Evolutionary conservation across 2,113 vertebrate species (phyloP), one percentile per base, ranked within the genome.

Genomic region (Leptobrachium leishanense): DNA sequence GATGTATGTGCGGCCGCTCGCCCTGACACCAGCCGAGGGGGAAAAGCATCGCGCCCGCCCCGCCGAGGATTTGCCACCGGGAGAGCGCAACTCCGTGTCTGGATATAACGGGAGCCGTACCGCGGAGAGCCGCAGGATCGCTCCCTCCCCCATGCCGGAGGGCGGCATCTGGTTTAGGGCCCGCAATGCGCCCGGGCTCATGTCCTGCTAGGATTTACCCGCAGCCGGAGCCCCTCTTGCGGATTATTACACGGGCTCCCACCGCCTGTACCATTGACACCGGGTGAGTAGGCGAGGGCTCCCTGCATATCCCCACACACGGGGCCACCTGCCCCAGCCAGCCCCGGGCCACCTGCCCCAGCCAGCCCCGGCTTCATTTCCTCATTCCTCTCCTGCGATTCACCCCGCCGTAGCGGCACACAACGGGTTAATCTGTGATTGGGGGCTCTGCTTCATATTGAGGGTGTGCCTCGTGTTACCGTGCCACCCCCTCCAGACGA

Each of bases 1-100:
- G 69, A 80, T 80, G 77, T 67, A 15, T 59, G 12, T 2, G 43
- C 20, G 63, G 43, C 39, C 43, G 77, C 69, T n/a, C 50, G 43
- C 57, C 40, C 20, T 65, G 13, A 53, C 6, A 77, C 39, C 31
- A 62, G 68, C 39, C n/a, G 62, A 39, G 4, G 62, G n/a, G 55
- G 13, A 64, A 54, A 43, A 13, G 13, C 15, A 20, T 63, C 9
- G 20, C 41, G 53, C 63, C 31, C n/a, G 53, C 44, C 63, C 41
- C 39, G 40, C 63, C 63, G 13, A 31, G 70, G 69, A 73, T 67
- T 66, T 67, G 43, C 63, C 20, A 39, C 53, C n/a, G 57, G 69
- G 39, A 44, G 20, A 39, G 2, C 6, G 43, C 1, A 43, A 67
- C 15, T 67, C 68, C 74, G 63, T 62, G 57, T 74, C 54, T 53